Conservation (phyloP, 2,797 vertebrate genomes). For the Spinus pinus region DNA sequence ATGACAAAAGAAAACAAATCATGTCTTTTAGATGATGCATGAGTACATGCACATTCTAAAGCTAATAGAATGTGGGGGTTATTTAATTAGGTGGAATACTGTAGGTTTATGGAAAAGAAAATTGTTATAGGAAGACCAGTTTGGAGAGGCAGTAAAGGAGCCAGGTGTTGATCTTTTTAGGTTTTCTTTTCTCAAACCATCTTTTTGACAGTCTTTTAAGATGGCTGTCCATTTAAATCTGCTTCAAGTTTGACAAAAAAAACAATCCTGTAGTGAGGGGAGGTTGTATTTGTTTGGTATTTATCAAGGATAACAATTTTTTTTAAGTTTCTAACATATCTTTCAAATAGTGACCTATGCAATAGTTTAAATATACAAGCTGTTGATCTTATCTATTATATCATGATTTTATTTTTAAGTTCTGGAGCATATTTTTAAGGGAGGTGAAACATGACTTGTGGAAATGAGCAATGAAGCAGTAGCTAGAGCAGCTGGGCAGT, state of each 20-base stretch:
- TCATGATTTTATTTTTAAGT: neutral
- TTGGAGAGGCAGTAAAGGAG: neutral
- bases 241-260: neutral
- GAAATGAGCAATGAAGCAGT: neutral
- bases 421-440: neutral
- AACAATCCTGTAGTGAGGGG: neutral
- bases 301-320: neutral
- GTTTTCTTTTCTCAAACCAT: neutral
- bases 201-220: neutral
- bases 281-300: neutral
- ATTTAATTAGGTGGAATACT: neutral
- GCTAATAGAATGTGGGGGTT: neutral
- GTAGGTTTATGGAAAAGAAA: neutral
- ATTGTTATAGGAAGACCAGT: neutral
- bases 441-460: neutral
- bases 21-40: neutral
- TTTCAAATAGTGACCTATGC: neutral
- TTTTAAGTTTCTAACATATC: neutral
- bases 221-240: neutral
- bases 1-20: neutral
- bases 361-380: neutral
- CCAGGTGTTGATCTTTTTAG: neutral
- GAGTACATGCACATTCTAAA: neutral
- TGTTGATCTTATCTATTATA: neutral
- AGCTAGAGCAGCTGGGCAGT: neutral